Conservation (phyloP, 2,113 vertebrate genomes). For the pig (Sus scrofa) region T2T-Sscrofa CM000815.6:126120501-126121000, state of each 20-base stretch:
- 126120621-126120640: conserved; percentile 68
- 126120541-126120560: conserved; percentile 52
- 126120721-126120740: conserved; percentile 64
- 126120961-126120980: not conserved
- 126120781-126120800: conserved; percentile 51
- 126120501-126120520: conserved; percentile 50
- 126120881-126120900: not conserved
- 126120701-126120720: conserved; percentile 74
- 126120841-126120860: conserved; percentile 17
- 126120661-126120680: conserved; percentile 69
- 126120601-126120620: conserved; percentile 70
- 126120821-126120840: conserved; percentile 25
- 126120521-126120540: conserved; percentile 14
- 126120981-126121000: no score
- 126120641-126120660: conserved; percentile 75
- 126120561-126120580: conserved; percentile 50
- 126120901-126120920: conserved; percentile 13
- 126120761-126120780: conserved; percentile 50
- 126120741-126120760: conserved; percentile 51
- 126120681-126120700: conserved; percentile 71
- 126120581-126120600: conserved; percentile 63
- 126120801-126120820: conserved; percentile 65
- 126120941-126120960: not conserved
- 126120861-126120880: conserved; percentile 37
- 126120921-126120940: not conserved